Evolutionary conservation across 2,888 invertebrate genomes (phyloP).

Genomic region (Patella caerulea): DNA sequence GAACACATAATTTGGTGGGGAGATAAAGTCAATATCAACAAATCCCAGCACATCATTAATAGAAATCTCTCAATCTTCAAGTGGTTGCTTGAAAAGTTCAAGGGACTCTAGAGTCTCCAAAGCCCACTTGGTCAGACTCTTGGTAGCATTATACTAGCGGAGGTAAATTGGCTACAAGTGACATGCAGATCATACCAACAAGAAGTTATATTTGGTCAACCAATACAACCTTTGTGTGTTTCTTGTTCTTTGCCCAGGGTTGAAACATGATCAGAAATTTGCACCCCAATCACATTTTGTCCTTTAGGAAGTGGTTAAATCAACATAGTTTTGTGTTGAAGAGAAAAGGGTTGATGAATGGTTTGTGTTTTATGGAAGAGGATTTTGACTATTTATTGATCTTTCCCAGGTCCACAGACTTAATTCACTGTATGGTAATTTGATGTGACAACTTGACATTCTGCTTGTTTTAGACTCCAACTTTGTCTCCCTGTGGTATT

Average conservation of each 20-base stretch:
- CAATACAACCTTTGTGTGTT: background rate
- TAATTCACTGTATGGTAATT: too few species aligned
- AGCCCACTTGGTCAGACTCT: background rate
- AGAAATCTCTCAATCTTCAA: background rate
- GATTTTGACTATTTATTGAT: background rate
- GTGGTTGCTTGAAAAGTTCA: constrained; percentile 3
- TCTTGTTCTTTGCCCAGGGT: background rate
- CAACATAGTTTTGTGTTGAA: background rate
- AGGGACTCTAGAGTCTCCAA: background rate
- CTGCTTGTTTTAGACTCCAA: too few species aligned
- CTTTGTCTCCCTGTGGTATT: too few species aligned
- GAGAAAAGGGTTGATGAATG: background rate
- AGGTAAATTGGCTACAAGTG: too few species aligned
- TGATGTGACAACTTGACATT: too few species aligned
- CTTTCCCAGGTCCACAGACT: too few species aligned
- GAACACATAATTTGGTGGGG: constrained; percentile 2
- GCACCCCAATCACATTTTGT: background rate
- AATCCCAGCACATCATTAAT: too few species aligned
- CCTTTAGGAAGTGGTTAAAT: background rate
- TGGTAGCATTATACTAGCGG: background rate
- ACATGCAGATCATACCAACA: background rate
- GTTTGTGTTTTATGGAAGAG: background rate
- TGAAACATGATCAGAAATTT: background rate
- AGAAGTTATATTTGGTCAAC: background rate
- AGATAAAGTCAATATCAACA: background rate